Evolutionary conservation across 2,888 invertebrate species (phyloP), one percentile per base, ranked within the genome.

Genomic region (Lordiphosa fenestrarum): DNA sequence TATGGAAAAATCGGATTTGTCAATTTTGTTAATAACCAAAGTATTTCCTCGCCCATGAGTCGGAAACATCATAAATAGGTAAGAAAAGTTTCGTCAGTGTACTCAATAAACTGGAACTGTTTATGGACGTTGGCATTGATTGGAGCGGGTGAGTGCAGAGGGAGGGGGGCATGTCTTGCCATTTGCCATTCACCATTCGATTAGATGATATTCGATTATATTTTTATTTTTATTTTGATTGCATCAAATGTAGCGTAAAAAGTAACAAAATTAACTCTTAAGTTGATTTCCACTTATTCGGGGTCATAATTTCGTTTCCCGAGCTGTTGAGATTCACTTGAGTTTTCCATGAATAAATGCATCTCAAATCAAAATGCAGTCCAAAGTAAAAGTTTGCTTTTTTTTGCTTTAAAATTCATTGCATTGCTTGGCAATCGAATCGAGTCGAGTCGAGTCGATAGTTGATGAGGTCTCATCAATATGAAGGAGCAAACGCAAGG

Each of bases 381-480:
- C 39, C 9, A 6, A 46, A 37, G 46, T 33, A 25, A 51, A 64
- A 39, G 35, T 56, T 52, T 37, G 47, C 23, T 41, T 15, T 15
- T 54, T 48, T 48, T 59, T 53, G 63, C 62, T 71, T 62, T 53
- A 65, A 71, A 63, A 75, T 78, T 66, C 75, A 68, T 68, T 69
- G 73, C 48, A 68, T 60, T 54, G 36, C 66, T 61, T 47, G 62
- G 66, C 64, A 61, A 57, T 68, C 49, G 33, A 61, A 57, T 68
- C 49, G 33, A 57, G 56, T 59, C 68, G 13, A 37, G 39, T 37
- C 35, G 19, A 52, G 68, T 64, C 68, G 64, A 69, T 69, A 36
- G 53, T 62, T 67, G 73, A 78, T 73, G 69, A 50, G 57, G 56
- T 48, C 72, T 54, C 80, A 83, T 80, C 80, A 83, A 83, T 83